Evolutionary conservation across 2,113 vertebrate species (phyloP).

Genomic region (Pteropus alecto): DNA sequence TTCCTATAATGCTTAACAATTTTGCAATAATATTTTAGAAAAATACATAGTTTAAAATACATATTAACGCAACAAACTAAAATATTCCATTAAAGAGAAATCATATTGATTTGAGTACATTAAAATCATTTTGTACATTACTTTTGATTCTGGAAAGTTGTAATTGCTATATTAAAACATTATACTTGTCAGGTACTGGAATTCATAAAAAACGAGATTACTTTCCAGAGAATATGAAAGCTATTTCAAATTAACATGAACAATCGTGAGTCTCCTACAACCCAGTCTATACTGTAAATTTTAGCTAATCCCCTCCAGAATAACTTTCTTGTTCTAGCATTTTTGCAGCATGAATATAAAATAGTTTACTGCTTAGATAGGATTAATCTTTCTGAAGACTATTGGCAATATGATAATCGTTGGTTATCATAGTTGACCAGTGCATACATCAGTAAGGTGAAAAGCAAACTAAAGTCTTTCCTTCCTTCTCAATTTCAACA

Average conservation of each 20-base stretch:
- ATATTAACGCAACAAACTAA: slow-evolving; percentile 19
- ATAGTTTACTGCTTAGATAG: background rate
- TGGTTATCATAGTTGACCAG: background rate
- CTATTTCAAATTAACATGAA: background rate
- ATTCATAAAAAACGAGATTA: background rate
- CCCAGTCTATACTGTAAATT: background rate
- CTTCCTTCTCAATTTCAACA: background rate
- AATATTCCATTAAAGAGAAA: slow-evolving; percentile 20
- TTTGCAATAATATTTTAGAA: slow-evolving; percentile 46
- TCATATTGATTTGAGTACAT: background rate
- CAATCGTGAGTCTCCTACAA: background rate
- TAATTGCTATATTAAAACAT: background rate
- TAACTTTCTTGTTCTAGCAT: background rate
- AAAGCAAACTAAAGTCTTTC: background rate
- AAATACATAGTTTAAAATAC: slow-evolving; percentile 45
- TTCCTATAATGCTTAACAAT: slow-evolving; percentile 40
- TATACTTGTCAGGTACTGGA: background rate
- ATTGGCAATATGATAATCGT: background rate
- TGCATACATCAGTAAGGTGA: background rate
- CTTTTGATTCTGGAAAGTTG: background rate
- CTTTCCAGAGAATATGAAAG: background rate
- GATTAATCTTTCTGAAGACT: background rate
- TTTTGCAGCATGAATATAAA: background rate
- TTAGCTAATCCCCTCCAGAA: background rate
- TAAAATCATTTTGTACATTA: slow-evolving; percentile 23